A percentile compares a stretch with the other conserved stretches of the same genome.
Evolutionary conservation across 2,888 invertebrate genomes (phyloP).

Genomic region (Tenthredo distinguenda): DNA sequence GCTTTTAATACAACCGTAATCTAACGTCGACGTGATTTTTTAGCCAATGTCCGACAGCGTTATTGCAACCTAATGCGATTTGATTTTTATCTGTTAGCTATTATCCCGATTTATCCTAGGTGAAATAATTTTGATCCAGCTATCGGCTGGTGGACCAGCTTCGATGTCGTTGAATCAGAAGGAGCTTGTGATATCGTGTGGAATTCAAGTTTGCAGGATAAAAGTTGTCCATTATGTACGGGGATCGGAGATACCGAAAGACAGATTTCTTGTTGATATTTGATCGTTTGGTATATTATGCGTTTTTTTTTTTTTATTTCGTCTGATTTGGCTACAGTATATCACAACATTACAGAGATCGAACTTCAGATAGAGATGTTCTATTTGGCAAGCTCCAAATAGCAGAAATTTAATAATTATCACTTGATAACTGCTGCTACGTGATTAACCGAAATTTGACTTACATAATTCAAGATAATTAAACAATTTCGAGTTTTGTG

Average conservation of each 20-base stretch:
- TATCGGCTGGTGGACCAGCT: too few species aligned
- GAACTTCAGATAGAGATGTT: conserved; percentile 70
- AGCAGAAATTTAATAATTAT: conserved; percentile 1
- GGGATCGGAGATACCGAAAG: background rate
- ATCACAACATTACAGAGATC: conserved; percentile 73
- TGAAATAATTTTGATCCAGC: too few species aligned
- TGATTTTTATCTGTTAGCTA: too few species aligned
- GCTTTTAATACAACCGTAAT: background rate
- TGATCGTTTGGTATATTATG: background rate
- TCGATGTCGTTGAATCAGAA: background rate
- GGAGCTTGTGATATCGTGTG: background rate
- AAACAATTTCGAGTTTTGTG: background rate
- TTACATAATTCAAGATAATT: background rate
- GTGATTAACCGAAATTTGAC: background rate
- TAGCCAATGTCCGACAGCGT: too few species aligned
- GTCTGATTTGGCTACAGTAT: conserved; percentile 67
- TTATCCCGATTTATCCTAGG: too few species aligned
- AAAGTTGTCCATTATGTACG: background rate
- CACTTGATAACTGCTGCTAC: background rate
- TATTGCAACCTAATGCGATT: too few species aligned
- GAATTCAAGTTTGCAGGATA: background rate
- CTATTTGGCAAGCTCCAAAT: conserved; percentile 60
- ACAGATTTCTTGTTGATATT: background rate
- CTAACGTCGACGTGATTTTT: too few species aligned
- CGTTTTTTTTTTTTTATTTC: conserved; percentile 54